A percentile compares a stretch with the other conserved stretches of the same genome.
phyloP scores from a whole-genome alignment of 2,797 vertebrate genomes.

The Pseudochirops cupreus region DNA sequence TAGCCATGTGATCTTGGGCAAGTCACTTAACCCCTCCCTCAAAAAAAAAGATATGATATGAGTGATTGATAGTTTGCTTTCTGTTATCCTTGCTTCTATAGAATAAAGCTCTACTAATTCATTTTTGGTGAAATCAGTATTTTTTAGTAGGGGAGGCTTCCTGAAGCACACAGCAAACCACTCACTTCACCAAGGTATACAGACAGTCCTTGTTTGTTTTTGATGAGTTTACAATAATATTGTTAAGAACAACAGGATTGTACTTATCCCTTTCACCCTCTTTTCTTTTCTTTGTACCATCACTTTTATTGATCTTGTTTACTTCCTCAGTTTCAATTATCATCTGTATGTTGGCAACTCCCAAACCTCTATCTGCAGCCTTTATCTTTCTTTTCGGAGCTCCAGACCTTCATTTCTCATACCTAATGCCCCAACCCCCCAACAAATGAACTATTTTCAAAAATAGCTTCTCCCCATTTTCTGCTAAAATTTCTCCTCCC shows the following conservation, averaged over 20 bases:
- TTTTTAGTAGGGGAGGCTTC: slow-evolving; percentile 6
- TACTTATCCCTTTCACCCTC: neutral
- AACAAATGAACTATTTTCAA: neutral
- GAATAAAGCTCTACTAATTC: neutral
- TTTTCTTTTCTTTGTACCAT: neutral
- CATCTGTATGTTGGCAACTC: neutral
- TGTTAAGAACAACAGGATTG: neutral
- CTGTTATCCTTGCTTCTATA: slow-evolving; percentile 16
- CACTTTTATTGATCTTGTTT: neutral
- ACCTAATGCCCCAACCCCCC: neutral
- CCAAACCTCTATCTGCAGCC: neutral
- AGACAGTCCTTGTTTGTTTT: neutral
- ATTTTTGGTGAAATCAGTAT: neutral
- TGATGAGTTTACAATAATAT: neutral
- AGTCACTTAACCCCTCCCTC: too few relatives aligned
- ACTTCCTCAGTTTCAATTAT: neutral
- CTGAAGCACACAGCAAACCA: neutral
- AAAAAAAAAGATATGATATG: neutral
- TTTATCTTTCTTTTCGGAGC: neutral
- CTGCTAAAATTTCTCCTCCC: neutral
- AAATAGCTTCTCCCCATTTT: neutral
- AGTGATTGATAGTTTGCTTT: slow-evolving; percentile 35
- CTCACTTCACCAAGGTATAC: neutral
- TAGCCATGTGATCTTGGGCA: too few relatives aligned
- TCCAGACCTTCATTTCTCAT: neutral